Base-by-base conservation (phyloP, 2,888 invertebrate species). In the Amblyjoppa fuscipennis region DNA sequence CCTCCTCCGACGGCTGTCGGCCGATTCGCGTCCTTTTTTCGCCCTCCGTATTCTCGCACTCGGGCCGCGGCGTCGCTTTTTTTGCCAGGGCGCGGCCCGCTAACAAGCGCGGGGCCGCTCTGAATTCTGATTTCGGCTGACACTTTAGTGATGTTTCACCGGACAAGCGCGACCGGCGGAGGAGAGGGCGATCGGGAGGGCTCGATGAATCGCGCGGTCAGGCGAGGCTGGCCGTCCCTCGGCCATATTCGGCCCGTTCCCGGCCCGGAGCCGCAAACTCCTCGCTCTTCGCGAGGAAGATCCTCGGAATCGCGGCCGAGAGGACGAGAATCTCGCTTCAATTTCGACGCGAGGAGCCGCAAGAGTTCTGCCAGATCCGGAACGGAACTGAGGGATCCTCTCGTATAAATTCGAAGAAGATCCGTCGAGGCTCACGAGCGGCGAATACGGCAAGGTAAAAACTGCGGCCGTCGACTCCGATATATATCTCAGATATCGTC, bases 81-180 rank as follows among this genome's bases (percentile, higher is more conserved):
- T 90, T 93, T 93, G 92, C 89, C 90, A 89, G 89, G 83, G 86
- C 90, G 89, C 84, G 89, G 90, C 88, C 89, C 92, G 92, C 93
- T 93, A 93, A 93, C 93, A 93, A 93, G 93, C 93, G 91, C 92
- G 90, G 91, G 91, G 91, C 92, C 89, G 90, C 91, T 91, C 92
- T 92, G 93, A 93, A 94, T 94, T 94, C 93, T 93, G 93, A 94
- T 94, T 87, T 92, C 92, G 91, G 90, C 93, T 93, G 93, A 94
- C 94, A 94, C 94, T 93, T 94, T 94, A 94, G 93, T 92, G 93
- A 94, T 93, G 93, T 93, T 92, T 88, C 59, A 34, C 41, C 53
- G 56, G 25, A 4, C 75, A 34, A 45, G 56, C 75, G 61, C 45
- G 34, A 31, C 1, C 3, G 59, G 28, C 16, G 34, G 53, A 64